phyloP scores from a whole-genome alignment of 2,888 invertebrate species.

The Rhaphigaster nebulosa region DNA sequence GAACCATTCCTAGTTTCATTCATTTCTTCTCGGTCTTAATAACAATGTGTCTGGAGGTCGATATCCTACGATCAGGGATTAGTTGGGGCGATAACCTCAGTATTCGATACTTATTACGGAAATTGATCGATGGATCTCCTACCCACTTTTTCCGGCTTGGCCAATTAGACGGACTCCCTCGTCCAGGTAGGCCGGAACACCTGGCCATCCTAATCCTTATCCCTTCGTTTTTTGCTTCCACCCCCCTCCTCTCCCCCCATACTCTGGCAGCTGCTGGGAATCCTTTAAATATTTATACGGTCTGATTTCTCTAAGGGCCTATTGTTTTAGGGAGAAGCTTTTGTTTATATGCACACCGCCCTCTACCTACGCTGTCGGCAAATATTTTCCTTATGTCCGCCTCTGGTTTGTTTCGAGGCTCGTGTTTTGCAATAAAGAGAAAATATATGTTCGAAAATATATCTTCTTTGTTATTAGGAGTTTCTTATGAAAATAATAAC shows the following conservation, averaged over 20 bases:
- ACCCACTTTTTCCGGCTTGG: neutral
- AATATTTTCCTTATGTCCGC: conserved; percentile 20
- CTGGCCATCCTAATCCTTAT: conserved; percentile 47
- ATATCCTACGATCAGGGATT: neutral
- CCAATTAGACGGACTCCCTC: conserved; percentile 1
- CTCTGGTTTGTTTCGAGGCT: neutral
- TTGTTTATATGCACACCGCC: conserved; percentile 29
- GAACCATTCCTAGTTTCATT: neutral
- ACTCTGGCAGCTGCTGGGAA: neutral
- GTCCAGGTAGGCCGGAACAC: neutral
- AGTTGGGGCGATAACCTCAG: neutral
- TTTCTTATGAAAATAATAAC: neutral
- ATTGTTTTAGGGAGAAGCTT: conserved; percentile 38
- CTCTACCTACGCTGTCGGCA: conserved; percentile 34
- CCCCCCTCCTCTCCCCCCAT: neutral
- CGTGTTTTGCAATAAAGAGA: neutral
- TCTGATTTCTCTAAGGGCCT: conserved; percentile 45
- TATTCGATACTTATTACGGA: neutral
- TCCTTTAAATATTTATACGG: conserved; percentile 45
- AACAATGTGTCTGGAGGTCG: neutral
- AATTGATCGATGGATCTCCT: neutral
- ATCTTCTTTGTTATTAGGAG: neutral
- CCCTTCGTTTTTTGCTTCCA: neutral
- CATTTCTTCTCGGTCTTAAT: neutral
- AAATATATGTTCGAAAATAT: neutral